A percentile compares a stretch with the other conserved stretches of the same genome.
These are phyloP conservation scores for Chromobotia macracanthus DNA, from an alignment of 2,797 vertebrate species.

Conservation along the genomic window DNA sequence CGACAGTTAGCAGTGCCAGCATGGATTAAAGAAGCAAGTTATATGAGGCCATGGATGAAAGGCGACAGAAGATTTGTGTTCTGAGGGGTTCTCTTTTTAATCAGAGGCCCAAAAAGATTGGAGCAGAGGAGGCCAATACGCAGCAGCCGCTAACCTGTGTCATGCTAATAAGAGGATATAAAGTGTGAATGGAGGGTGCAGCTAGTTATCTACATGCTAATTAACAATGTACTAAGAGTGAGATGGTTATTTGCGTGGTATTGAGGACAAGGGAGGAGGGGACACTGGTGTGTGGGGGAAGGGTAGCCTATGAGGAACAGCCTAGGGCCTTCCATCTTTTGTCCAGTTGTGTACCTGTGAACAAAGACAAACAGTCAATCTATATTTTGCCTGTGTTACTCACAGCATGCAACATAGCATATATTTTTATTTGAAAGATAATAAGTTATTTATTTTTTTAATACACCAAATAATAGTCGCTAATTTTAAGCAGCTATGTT, in stretches of 20 bases:
- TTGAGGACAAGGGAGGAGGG: constrained; percentile 59
- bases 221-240: constrained; percentile 74
- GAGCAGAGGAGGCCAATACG: constrained; percentile 66
- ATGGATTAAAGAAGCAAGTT: constrained; percentile 69
- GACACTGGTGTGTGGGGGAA: constrained; percentile 62
- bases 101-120: constrained; percentile 77
- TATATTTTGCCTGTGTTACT: constrained; percentile 20
- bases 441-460: constrained; percentile 21
- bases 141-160: constrained; percentile 75
- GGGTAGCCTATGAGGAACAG: constrained; percentile 23
- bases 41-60: constrained; percentile 75
- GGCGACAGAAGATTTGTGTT: constrained; percentile 70
- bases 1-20: constrained; percentile 71
- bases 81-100: constrained; percentile 77
- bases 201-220: constrained; percentile 80
- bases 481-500: constrained; percentile 14
- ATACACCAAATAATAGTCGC: not conserved
- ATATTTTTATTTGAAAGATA: not conserved
- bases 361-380: constrained; percentile 33
- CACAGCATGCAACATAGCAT: not conserved
- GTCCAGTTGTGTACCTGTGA: constrained; percentile 15
- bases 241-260: constrained; percentile 62
- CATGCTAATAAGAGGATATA: constrained; percentile 81
- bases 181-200: constrained; percentile 77
- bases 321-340: constrained; percentile 26